phyloP scores from a whole-genome alignment of 2,888 invertebrate species.

The Chrysolina americana region DNA sequence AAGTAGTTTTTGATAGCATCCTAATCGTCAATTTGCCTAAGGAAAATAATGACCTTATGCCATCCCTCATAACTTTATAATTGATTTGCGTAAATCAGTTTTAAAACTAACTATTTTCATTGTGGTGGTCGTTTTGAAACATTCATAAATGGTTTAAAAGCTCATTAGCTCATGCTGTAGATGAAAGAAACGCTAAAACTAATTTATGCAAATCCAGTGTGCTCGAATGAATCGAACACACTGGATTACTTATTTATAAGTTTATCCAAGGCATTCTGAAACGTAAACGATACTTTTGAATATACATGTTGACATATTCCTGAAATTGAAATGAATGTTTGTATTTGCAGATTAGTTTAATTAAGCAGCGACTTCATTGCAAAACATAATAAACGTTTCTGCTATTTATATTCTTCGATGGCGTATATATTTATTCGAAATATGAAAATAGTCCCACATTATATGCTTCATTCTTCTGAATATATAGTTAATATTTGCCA shows the following conservation, averaged over 20 bases:
- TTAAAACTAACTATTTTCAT: too few relatives aligned
- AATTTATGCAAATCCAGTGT: slow-evolving; percentile 12
- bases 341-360: background rate
- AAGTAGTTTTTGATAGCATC: too few relatives aligned
- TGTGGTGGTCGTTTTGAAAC: background rate
- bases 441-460: too few relatives aligned
- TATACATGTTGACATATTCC: background rate
- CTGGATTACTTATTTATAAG: slow-evolving; percentile 11
- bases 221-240: background rate
- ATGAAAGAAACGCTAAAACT: slow-evolving; percentile 1
- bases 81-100: background rate
- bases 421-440: too few relatives aligned
- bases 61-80: slow-evolving; percentile 48
- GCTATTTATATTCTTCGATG: background rate
- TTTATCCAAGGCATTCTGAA: slow-evolving; percentile 1
- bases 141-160: slow-evolving; percentile 9
- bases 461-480: too few relatives aligned
- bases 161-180: background rate
- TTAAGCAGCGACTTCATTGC: background rate
- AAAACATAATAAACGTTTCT: background rate
- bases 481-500: too few relatives aligned
- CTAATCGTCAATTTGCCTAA: too few relatives aligned
- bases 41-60: too few relatives aligned
- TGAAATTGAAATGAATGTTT: background rate
- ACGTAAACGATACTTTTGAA: background rate